A percentile compares a stretch with the other conserved stretches of the same genome.
phyloP scores from a whole-genome alignment of 2,888 invertebrate species.

The Elmis aenea region DNA sequence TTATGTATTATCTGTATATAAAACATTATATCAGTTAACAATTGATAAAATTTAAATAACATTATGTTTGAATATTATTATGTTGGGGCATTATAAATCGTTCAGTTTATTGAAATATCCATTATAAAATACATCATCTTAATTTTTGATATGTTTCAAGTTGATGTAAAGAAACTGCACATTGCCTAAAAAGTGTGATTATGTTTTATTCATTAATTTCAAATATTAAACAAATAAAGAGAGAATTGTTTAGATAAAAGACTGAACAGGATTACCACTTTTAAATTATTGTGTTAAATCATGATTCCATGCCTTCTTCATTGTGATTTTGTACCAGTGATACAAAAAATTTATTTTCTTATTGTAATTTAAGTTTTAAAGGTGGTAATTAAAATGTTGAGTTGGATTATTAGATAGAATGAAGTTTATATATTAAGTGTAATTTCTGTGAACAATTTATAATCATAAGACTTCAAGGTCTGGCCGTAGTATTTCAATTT shows the following conservation, averaged over 20 bases:
- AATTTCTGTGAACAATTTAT: conserved; percentile 18
- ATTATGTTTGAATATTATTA: too few relatives aligned
- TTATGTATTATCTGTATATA: too few relatives aligned
- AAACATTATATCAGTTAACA: too few relatives aligned
- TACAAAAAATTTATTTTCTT: conserved; percentile 4
- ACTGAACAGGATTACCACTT: conserved; percentile 19
- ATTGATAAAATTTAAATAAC: too few relatives aligned
- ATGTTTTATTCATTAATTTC: too few relatives aligned
- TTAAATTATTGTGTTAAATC: conserved; percentile 6
- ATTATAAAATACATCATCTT: too few relatives aligned
- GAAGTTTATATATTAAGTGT: conserved; percentile 14
- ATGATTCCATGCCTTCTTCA: conserved; percentile 6
- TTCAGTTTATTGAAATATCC: too few relatives aligned
- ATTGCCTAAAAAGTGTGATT: too few relatives aligned
- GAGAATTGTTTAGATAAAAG: conserved; percentile 17
- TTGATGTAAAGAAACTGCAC: too few relatives aligned
- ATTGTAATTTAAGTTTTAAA: conserved; percentile 8
- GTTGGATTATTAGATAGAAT: conserved; percentile 12
- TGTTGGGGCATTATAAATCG: too few relatives aligned
- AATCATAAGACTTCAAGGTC: conserved; percentile 16
- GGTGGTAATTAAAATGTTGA: conserved; percentile 15
- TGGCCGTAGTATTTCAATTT: conserved; percentile 11
- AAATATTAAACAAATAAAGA: conserved; percentile 29
- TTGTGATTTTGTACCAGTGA: conserved; percentile 8
- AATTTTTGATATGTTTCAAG: too few relatives aligned